A percentile compares a stretch with the other conserved stretches of the same genome.
Conservation (phyloP, 2,113 vertebrate genomes). For the Ceyx cyanopectus region DNA sequence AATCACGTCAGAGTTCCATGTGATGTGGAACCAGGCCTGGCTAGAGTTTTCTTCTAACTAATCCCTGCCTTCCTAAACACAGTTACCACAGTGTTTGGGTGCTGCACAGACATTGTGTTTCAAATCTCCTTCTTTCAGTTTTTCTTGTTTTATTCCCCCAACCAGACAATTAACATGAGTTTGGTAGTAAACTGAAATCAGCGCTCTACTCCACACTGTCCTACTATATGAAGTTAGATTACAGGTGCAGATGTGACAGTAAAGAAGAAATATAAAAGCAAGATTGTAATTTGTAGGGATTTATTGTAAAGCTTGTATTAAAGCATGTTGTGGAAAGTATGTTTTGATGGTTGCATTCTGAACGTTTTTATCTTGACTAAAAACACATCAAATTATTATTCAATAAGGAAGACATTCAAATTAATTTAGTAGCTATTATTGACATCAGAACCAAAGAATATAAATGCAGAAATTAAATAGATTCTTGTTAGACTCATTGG, state of each 20-base stretch:
- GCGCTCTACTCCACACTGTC: neutral
- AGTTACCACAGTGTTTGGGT: neutral
- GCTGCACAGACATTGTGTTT: neutral
- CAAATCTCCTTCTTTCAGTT: neutral
- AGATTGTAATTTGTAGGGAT: neutral
- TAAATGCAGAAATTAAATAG: neutral
- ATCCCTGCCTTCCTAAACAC: neutral
- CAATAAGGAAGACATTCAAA: neutral
- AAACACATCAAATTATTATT: constrained; percentile 20
- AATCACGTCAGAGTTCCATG: neutral
- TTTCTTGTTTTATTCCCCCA: neutral
- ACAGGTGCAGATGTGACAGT: neutral
- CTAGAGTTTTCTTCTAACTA: neutral
- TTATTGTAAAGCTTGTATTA: neutral
- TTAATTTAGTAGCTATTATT: constrained; percentile 27
- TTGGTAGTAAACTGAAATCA: neutral
- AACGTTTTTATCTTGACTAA: constrained; percentile 21
- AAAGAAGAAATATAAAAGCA: neutral
- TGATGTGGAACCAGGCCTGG: neutral
- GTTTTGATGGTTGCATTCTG: constrained; percentile 28
- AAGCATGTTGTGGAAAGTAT: neutral
- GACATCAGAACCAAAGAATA: neutral
- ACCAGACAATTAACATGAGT: neutral
- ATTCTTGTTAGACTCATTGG: neutral
- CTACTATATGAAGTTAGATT: neutral